Base-by-base conservation (phyloP, 1,140 invertebrate genomes). In the Cotesia glomerata region DNA sequence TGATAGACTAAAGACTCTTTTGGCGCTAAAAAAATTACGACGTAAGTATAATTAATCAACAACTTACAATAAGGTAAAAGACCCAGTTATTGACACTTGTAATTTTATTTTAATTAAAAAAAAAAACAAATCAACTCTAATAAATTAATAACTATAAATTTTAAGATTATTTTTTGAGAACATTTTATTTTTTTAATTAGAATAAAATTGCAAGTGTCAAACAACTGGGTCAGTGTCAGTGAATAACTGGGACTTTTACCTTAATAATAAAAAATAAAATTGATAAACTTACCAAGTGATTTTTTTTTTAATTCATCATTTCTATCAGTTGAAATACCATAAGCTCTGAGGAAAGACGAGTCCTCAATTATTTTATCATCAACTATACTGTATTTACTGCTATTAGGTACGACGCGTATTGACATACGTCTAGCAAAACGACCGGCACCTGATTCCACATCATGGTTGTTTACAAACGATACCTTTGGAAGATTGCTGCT, bases 341-440 rank as follows among this genome's bases (percentile, higher is more conserved):
- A 82, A 45, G 71, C 80, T 71, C 83, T 75, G 16, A 82, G 76
- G 69, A 84, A 84, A 59, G 71, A 39, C 11, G 75, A 62, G 63
- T 84, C 80, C 61, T 80, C 59, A 3, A 79, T 34, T 16, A 39
- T 26, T 39, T 64, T 71, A 4, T 75, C n/a, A 7, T 75, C 69
- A 7, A 75, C 16, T 36, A 32, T 54, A 35, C 11, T 71, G 39
- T 45, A 45, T 5, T 52, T 77, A 69, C 77, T 78, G 62, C 49
- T 62, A 63, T 81, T 77, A 36, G 79, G 81, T 34, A 86, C 80
- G 36, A 86, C 80, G 54, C 81, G 79, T 13, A 82, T 76, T 2
- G 84, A 83, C 64, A 82, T 77, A 45, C 76, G 45, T 9, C 71
- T 63, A n/a, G 75, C 51, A 49, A 76, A 74, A 56, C 75, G 35